These are phyloP conservation scores for Sebastes diaconus DNA, from an alignment of 2,797 vertebrate genomes.

Conservation along the genomic window DNA sequence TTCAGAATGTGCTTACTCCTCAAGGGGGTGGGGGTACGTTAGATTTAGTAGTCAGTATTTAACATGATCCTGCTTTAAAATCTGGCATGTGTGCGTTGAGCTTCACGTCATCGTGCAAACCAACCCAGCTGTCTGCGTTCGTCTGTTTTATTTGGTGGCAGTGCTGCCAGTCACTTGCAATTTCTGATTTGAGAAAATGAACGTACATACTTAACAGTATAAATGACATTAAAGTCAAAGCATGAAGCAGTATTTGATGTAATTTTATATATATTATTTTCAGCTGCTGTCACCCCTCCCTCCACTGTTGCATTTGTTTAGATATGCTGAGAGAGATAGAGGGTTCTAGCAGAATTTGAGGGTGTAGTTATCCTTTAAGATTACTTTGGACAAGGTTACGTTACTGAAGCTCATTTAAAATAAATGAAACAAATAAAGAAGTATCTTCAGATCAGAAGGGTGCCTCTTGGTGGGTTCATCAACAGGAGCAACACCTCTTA, in stretches of 20 bases:
- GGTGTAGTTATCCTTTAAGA: neutral
- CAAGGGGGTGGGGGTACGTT: neutral
- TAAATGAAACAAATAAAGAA: neutral
- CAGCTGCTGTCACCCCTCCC: neutral
- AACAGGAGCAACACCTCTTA: neutral
- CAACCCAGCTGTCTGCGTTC: neutral
- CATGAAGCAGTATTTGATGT: neutral
- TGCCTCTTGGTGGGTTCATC: neutral
- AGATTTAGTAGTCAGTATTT: conserved; percentile 26
- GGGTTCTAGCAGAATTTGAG: neutral
- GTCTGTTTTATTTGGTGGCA: neutral
- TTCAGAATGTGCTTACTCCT: conserved; percentile 14
- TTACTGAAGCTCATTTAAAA: neutral
- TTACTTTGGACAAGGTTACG: neutral
- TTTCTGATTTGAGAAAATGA: neutral
- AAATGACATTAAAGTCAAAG: neutral
- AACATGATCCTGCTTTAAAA: conserved; percentile 22
- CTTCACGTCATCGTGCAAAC: neutral
- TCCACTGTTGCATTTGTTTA: neutral
- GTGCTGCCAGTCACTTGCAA: conserved; percentile 1
- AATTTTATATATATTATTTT: neutral
- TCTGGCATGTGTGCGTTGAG: neutral
- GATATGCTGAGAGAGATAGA: neutral
- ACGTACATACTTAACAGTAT: neutral
- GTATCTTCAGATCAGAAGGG: neutral